Evolutionary conservation across 2,797 vertebrate species (phyloP).

Genomic region (Betta splendens): DNA sequence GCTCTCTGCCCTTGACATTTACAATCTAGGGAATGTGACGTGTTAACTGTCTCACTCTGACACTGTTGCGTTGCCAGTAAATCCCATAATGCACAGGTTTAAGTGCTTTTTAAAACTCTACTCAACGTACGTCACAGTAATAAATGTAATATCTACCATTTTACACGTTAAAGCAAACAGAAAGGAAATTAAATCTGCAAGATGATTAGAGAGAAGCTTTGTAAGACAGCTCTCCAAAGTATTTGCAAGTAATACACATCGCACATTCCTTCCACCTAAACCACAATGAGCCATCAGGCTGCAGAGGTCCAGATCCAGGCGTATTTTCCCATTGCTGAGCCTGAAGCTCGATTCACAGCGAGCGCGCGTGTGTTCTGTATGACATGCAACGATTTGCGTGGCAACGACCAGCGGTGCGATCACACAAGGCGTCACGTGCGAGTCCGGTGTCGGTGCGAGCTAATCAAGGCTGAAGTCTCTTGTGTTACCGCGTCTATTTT

Average conservation of each 20-base stretch:
- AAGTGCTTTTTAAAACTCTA: not conserved
- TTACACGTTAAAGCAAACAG: conserved; percentile 10
- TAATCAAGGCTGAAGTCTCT: conserved; percentile 54
- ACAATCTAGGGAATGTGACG: no score
- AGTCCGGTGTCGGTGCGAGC: conserved; percentile 21
- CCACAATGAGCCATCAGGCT: conserved; percentile 60
- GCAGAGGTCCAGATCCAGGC: conserved; percentile 42
- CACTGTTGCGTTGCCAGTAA: not conserved
- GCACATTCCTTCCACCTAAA: conserved; percentile 66
- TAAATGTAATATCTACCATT: conserved; percentile 10
- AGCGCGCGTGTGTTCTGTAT: conserved; percentile 52
- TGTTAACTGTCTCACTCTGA: no score
- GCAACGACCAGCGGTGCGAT: conserved; percentile 33
- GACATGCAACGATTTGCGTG: conserved; percentile 9
- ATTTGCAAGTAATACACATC: conserved; percentile 66
- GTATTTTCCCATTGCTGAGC: conserved; percentile 61
- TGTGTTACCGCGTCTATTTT: conserved; percentile 23
- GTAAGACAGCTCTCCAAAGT: conserved; percentile 26
- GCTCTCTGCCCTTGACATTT: not conserved
- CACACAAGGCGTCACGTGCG: conserved; percentile 39
- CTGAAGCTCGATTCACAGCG: conserved; percentile 14
- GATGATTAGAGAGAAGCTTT: conserved; percentile 50
- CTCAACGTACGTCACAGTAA: conserved; percentile 1
- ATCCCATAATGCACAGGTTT: not conserved
- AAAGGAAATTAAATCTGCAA: conserved; percentile 6